Conservation (phyloP, 37 sponge, comb jelly and placozoan species). For the Eunapius fragilis region DNA sequence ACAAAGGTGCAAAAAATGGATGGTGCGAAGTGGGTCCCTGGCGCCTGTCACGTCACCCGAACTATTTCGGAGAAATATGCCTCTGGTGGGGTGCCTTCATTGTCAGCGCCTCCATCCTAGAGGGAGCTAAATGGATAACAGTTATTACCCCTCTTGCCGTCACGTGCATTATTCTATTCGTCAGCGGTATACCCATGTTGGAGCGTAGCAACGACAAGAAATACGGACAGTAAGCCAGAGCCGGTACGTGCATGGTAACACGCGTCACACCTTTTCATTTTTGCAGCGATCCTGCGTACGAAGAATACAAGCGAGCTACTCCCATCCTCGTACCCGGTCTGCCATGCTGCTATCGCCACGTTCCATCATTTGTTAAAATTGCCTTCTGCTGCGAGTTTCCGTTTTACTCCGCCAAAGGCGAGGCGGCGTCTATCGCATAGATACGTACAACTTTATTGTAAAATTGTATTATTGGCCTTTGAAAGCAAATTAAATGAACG, state of each 20-base stretch:
- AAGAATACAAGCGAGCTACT: slow-evolving; percentile 21
- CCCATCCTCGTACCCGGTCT: slow-evolving; percentile 31
- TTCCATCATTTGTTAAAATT: slow-evolving; percentile 16
- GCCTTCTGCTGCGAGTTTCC: slow-evolving; percentile 57
- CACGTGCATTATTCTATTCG: slow-evolving; percentile 33
- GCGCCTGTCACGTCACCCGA: slow-evolving; percentile 64
- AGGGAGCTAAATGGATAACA: slow-evolving; percentile 21
- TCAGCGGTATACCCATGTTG: slow-evolving; percentile 57
- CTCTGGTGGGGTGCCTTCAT: slow-evolving; percentile 60
- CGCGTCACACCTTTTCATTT: too few species aligned
- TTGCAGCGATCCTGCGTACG: slow-evolving; percentile 24
- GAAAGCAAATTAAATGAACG: not conserved
- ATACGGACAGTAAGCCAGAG: slow-evolving; percentile 39
- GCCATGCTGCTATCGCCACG: slow-evolving; percentile 14
- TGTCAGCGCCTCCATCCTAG: slow-evolving; percentile 13
- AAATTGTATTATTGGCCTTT: not conserved
- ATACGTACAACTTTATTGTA: too few species aligned
- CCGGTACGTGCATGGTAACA: too few species aligned
- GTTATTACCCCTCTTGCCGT: slow-evolving; percentile 50
- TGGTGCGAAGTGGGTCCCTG: slow-evolving; percentile 53
- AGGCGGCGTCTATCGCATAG: not conserved
- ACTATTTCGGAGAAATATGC: slow-evolving; percentile 69
- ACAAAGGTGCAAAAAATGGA: slow-evolving; percentile 39
- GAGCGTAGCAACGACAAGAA: slow-evolving; percentile 35
- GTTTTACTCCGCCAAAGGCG: slow-evolving; percentile 5